Evolutionary conservation across 1,140 invertebrate genomes (phyloP).

Genomic region (Drosophila pallidifrons): DNA sequence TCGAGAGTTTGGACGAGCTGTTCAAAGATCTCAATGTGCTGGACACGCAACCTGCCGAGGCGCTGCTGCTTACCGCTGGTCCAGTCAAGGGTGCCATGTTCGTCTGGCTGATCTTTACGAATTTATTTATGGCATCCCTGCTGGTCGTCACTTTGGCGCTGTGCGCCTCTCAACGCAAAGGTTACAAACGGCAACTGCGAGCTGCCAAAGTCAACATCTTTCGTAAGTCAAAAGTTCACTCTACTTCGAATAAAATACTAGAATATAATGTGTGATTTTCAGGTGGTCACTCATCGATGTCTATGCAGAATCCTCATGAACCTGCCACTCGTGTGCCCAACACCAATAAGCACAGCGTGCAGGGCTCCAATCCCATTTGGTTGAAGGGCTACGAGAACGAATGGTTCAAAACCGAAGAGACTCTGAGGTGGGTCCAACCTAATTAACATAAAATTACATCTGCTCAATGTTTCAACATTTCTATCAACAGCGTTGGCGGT

Average conservation of each 20-base stretch:
- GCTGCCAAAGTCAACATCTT: constrained; percentile 97
- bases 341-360: constrained; percentile 96
- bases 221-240: constrained; percentile 87
- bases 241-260: background rate
- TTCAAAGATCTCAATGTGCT: constrained; percentile 97
- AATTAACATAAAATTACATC: background rate
- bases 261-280: background rate
- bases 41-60: constrained; percentile 93
- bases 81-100: constrained; percentile 86
- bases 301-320: constrained; percentile 63
- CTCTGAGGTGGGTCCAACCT: constrained; percentile 87
- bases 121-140: constrained; percentile 91
- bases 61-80: constrained; percentile 86
- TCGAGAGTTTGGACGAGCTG: constrained; percentile 93
- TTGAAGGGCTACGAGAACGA: constrained; percentile 97
- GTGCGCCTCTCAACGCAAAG: constrained; percentile 92
- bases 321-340: constrained; percentile 91
- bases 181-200: constrained; percentile 94
- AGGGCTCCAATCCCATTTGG: constrained; percentile 98
- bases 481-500: constrained; percentile 86
- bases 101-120: constrained; percentile 92
- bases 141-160: constrained; percentile 91
- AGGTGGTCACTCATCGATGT: constrained; percentile 74
- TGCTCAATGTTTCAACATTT: background rate
- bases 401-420: constrained; percentile 96